A percentile compares a stretch with the other conserved stretches of the same genome.
Conservation (phyloP, 2,888 invertebrate species). For the Temnothorax ravouxi region DNA sequence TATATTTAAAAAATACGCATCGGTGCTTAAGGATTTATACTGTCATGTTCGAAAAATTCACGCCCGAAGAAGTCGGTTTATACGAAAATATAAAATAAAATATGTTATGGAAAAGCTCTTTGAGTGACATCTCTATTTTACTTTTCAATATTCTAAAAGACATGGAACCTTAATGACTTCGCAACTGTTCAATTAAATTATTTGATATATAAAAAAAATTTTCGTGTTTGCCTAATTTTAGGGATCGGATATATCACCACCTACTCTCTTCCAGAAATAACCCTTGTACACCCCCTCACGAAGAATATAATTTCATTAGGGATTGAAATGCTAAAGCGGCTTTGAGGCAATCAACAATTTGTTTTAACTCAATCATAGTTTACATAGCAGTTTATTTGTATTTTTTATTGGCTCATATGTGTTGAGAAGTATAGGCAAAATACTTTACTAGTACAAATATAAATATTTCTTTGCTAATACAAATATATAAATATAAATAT, state of each 20-base stretch:
- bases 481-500: neutral
- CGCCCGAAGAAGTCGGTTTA: neutral
- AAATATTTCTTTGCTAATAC: neutral
- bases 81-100: neutral
- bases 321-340: constrained; percentile 5
- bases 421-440: neutral
- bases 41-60: neutral
- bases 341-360: constrained; percentile 1
- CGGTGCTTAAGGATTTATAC: neutral
- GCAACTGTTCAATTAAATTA: neutral
- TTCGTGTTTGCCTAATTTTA: neutral
- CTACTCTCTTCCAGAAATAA: neutral
- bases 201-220: neutral
- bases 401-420: neutral
- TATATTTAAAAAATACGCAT: neutral
- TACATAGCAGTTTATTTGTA: neutral
- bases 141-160: neutral
- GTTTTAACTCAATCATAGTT: constrained; percentile 7
- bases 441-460: neutral
- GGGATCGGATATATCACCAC: neutral
- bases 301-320: constrained; percentile 10
- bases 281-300: neutral
- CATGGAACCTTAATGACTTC: neutral
- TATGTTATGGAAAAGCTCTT: neutral
- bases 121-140: neutral